Percentiles rank a stretch among this genome's conserved stretches.
Evolutionary conservation across 2,888 invertebrate genomes (phyloP).

Genomic region (Bellardia pandia): DNA sequence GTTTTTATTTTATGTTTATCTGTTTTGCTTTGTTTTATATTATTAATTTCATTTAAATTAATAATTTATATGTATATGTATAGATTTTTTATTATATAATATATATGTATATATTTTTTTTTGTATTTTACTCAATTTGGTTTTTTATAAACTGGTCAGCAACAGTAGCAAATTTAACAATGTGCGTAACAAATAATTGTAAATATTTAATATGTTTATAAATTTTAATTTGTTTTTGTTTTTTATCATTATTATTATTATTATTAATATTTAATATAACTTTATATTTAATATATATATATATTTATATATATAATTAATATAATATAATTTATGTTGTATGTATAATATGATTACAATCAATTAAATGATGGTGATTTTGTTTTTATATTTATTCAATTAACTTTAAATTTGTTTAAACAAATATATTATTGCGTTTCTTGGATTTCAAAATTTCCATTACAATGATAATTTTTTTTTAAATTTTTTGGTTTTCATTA

Average conservation of each 20-base stretch:
- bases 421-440: constrained; percentile 74
- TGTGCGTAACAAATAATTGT: constrained; percentile 84
- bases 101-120: constrained; percentile 89
- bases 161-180: constrained; percentile 84
- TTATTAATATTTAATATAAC: constrained; percentile 72
- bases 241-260: constrained; percentile 70
- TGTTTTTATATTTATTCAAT: constrained; percentile 65
- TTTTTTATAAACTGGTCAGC: constrained; percentile 84
- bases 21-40: constrained; percentile 24
- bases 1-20: constrained; percentile 5
- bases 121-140: constrained; percentile 82
- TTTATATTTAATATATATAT: constrained; percentile 73
- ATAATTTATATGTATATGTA: constrained; percentile 72
- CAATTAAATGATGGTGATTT: constrained; percentile 65
- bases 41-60: constrained; percentile 60
- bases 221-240: constrained; percentile 68
- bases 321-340: constrained; percentile 71
- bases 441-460: constrained; percentile 58
- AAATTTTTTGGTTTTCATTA: constrained; percentile 23
- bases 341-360: constrained; percentile 73
- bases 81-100: constrained; percentile 62
- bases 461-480: constrained; percentile 72
- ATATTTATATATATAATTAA: constrained; percentile 60
- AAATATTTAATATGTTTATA: constrained; percentile 78
- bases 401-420: constrained; percentile 72